Percentiles rank a stretch among this genome's conserved stretches.
Evolutionary conservation across 2,888 invertebrate species (phyloP).

Genomic region (Helleia helle): DNA sequence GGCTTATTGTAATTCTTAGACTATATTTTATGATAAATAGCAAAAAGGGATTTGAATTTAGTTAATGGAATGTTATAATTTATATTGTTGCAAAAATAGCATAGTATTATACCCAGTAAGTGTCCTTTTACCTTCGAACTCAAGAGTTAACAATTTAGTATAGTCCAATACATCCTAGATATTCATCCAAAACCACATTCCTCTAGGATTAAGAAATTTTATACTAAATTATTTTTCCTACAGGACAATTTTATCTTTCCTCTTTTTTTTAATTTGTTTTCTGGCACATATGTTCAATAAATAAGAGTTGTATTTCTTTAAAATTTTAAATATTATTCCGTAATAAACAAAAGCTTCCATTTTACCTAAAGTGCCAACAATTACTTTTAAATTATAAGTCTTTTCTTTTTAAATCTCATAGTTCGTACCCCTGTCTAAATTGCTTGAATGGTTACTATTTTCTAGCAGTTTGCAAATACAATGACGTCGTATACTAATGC

Average conservation of each 20-base stretch:
- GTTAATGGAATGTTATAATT: conserved; percentile 6
- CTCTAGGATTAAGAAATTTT: conserved; percentile 50
- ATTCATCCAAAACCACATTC: conserved; percentile 55
- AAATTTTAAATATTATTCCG: too few relatives aligned
- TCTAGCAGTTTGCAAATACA: too few relatives aligned
- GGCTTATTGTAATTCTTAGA: too few relatives aligned
- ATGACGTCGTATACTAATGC: conserved; percentile 9
- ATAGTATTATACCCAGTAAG: conserved; percentile 42
- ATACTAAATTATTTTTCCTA: conserved; percentile 19
- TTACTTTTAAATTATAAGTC: too few relatives aligned
- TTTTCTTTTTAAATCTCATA: too few relatives aligned
- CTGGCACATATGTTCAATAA: too few relatives aligned
- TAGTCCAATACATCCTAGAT: conserved; percentile 29
- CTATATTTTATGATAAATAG: too few relatives aligned
- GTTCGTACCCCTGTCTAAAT: too few relatives aligned
- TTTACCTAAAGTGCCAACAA: neutral
- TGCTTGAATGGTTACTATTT: too few relatives aligned
- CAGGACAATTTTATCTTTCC: conserved; percentile 18
- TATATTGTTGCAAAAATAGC: conserved; percentile 27
- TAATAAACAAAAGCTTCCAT: neutral
- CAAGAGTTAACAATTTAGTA: conserved; percentile 31
- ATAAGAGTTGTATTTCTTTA: too few relatives aligned
- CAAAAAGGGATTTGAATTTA: too few relatives aligned
- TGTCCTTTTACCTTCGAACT: conserved; percentile 48
- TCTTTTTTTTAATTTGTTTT: too few relatives aligned